Evolutionary conservation across 1,140 invertebrate genomes (phyloP), one percentile per base, ranked within the genome.

Genomic region (Drosophila quadrilineata): DNA sequence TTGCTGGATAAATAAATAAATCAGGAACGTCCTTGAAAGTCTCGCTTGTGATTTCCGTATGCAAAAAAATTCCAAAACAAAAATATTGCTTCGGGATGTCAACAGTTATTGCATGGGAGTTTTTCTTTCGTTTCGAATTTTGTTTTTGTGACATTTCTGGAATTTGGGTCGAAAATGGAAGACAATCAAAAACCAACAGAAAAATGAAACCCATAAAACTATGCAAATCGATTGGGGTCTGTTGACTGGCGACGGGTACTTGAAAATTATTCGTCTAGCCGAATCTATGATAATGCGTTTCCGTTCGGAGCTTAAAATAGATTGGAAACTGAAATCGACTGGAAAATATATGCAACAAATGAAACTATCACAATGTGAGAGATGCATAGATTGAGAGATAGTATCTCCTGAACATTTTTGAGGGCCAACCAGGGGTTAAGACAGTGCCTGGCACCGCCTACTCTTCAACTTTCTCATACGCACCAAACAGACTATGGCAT

Each of bases 11-110:
- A 85, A 85, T 85, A 85, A 85, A 85, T 85, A 85, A 85, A 85
- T 85, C 82, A 75, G 22, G 38, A 86, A 73, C 67, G 84, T 87
- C 85, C 84, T 87, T 87, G 85, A 85, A n/a, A 64, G 75, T 79
- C 71, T 70, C 52, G 54, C 71, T 75, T 57, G 74, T 72, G 85
- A 85, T 87, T 87, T 87, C 84, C 85, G 85, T 87, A 87, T 87
- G 65, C 48, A 66, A 84, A n/a, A n/a, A n/a, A n/a, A 71, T 75
- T 57, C n/a, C n/a, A n/a, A n/a, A 43, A 71, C 66, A 50, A 45
- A 70, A 77, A 69, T 26, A 28, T 14, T 16, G 28, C 41, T 45
- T 72, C n/a, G n/a, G n/a, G n/a, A n/a, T n/a, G n/a, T n/a, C n/a
- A n/a, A n/a, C n/a, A n/a, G 69, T 77, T 52, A 52, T 26, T 53